A percentile compares a stretch with the other conserved stretches of the same genome.
phyloP scores from a whole-genome alignment of 2,113 vertebrate species.

The Excalfactoria chinensis region DNA sequence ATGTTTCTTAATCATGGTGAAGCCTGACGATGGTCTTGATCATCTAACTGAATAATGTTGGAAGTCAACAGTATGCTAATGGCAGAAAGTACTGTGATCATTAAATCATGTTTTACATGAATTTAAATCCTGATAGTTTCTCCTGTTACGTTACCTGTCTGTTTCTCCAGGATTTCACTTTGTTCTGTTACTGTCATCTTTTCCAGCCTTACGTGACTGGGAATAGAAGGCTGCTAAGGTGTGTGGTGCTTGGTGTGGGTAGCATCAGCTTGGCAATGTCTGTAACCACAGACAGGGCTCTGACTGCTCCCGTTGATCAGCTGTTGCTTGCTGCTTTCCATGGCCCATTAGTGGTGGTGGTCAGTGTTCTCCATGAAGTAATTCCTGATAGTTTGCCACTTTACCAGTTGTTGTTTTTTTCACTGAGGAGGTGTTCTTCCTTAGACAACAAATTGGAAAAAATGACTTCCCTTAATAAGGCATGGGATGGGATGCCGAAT shows the following conservation, averaged over 20 bases:
- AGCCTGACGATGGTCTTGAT: not conserved
- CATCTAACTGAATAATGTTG: not conserved
- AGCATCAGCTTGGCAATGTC: not conserved
- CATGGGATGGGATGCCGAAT: not conserved
- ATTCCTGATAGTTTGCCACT: accelerated
- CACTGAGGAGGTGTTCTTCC: not conserved
- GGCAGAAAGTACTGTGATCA: not conserved
- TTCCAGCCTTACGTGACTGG: not conserved
- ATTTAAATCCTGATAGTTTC: not conserved
- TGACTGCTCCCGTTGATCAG: not conserved
- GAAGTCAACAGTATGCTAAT: not conserved
- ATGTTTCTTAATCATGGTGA: not conserved
- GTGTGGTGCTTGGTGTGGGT: not conserved
- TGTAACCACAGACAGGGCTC: not conserved
- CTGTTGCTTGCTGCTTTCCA: accelerated
- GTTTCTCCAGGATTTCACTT: not conserved
- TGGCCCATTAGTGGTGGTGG: not conserved
- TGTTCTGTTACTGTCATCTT: not conserved
- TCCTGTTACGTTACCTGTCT: not conserved
- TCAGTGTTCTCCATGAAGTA: not conserved
- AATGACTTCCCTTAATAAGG: not conserved
- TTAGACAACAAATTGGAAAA: not conserved
- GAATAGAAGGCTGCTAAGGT: not conserved
- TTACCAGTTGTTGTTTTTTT: not conserved
- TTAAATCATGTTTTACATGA: not conserved